These are phyloP conservation scores for Phenganax subtilis DNA, from an alignment of 92 coral and sea anemone species.

Conservation along the genomic window DNA sequence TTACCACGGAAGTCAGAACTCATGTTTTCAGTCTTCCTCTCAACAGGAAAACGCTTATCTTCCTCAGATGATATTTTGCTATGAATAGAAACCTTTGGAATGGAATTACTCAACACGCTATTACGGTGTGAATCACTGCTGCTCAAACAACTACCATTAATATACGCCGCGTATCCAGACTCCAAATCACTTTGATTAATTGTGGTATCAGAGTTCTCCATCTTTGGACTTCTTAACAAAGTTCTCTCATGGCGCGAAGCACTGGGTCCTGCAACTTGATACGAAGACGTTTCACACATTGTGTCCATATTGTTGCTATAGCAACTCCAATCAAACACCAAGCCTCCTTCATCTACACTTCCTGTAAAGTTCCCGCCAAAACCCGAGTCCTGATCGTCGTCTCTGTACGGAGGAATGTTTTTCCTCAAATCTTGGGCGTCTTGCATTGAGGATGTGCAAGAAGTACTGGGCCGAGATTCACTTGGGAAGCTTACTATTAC, in stretches of 20 bases:
- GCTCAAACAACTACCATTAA: neutral
- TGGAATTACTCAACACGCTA: too few relatives aligned
- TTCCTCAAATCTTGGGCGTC: neutral
- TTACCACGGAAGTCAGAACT: neutral
- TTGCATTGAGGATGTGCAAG: too few relatives aligned
- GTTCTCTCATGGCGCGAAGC: neutral
- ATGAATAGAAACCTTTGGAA: too few relatives aligned
- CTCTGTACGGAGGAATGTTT: constrained; percentile 3
- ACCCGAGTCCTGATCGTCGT: constrained; percentile 37
- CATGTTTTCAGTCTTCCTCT: neutral
- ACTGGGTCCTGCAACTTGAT: constrained; percentile 7
- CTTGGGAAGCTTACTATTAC: too few relatives aligned
- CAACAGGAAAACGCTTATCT: too few relatives aligned
- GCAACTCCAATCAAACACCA: constrained; percentile 40
- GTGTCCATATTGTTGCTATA: constrained; percentile 14
- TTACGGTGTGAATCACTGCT: neutral
- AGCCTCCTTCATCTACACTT: constrained; percentile 28
- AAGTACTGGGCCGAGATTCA: too few relatives aligned
- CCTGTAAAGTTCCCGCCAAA: constrained; percentile 40
- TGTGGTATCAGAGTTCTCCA: neutral
- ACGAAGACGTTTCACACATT: neutral
- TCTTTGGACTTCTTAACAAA: neutral
- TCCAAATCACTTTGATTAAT: neutral
- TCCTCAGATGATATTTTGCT: too few relatives aligned
- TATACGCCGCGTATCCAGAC: neutral